Percentiles rank a stretch among this genome's conserved stretches.
These are phyloP conservation scores for Sinelater perroti DNA, from an alignment of 2,888 invertebrate genomes.

Conservation along the genomic window DNA sequence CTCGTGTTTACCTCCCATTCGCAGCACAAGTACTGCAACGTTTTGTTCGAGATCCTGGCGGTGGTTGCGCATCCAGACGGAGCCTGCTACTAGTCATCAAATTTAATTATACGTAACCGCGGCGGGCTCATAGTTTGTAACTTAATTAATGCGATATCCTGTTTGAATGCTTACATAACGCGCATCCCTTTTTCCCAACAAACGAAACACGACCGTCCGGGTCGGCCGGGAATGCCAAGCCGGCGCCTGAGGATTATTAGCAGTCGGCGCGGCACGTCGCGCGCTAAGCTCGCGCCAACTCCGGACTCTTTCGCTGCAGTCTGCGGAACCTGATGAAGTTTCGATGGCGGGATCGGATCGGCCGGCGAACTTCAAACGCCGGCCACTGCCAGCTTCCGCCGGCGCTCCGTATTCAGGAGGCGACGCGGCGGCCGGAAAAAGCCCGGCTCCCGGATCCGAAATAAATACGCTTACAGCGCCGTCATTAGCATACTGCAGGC, in stretches of 20 bases:
- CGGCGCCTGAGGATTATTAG: too few species aligned
- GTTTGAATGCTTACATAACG: slow-evolving; percentile 6
- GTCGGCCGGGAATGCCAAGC: neutral
- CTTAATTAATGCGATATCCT: slow-evolving; percentile 9
- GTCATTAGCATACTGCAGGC: slow-evolving; percentile 32
- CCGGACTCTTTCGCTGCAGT: neutral
- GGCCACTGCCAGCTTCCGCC: too few species aligned
- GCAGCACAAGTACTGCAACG: neutral
- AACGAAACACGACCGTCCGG: neutral
- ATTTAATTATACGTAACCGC: slow-evolving; percentile 4
- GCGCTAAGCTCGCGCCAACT: too few species aligned
- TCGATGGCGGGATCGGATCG: neutral
- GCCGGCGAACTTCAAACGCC: too few species aligned
- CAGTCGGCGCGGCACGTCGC: neutral
- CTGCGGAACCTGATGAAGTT: neutral
- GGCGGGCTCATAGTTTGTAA: slow-evolving; percentile 7
- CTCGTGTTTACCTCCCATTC: neutral
- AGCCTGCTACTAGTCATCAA: slow-evolving; percentile 7
- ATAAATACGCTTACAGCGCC: slow-evolving; percentile 32
- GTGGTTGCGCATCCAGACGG: neutral
- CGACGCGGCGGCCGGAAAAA: slow-evolving; percentile 5
- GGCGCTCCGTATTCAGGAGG: too few species aligned
- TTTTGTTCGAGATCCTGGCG: neutral
- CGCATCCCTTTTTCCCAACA: neutral
- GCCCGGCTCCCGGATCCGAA: slow-evolving; percentile 6